These are phyloP conservation scores for Tupaia chinensis DNA, from an alignment of 2,113 vertebrate species.

Conservation along the genomic window DNA sequence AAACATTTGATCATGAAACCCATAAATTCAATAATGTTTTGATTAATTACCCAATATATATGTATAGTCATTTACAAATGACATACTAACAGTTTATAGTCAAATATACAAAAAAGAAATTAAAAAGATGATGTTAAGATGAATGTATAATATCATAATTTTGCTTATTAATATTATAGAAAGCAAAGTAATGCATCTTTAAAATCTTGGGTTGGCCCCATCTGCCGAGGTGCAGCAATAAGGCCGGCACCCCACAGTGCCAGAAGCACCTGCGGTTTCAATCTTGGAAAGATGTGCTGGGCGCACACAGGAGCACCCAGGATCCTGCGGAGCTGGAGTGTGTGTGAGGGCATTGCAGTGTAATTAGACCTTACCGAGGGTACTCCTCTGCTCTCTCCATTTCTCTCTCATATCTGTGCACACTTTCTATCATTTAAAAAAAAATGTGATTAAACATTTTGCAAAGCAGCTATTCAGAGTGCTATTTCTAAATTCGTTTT, in stretches of 20 bases:
- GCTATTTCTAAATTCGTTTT: slow-evolving; percentile 9
- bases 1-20: neutral
- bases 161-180: slow-evolving; percentile 1
- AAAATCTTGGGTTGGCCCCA: neutral
- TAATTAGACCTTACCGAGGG: too few species aligned
- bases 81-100: neutral
- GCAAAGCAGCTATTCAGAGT: neutral
- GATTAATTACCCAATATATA: neutral
- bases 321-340: too few species aligned
- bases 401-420: too few species aligned
- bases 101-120: neutral
- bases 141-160: neutral
- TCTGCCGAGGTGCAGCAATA: too few species aligned
- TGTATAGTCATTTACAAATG: neutral
- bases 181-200: neutral
- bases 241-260: too few species aligned
- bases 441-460: neutral
- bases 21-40: neutral
- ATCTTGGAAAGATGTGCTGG: too few species aligned
- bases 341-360: too few species aligned
- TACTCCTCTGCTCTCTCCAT: too few species aligned
- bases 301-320: too few species aligned
- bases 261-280: too few species aligned
- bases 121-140: neutral
- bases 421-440: too few species aligned